Evolutionary conservation across 2,888 invertebrate species (phyloP).

Genomic region (Chrysotoxum bicinctum): DNA sequence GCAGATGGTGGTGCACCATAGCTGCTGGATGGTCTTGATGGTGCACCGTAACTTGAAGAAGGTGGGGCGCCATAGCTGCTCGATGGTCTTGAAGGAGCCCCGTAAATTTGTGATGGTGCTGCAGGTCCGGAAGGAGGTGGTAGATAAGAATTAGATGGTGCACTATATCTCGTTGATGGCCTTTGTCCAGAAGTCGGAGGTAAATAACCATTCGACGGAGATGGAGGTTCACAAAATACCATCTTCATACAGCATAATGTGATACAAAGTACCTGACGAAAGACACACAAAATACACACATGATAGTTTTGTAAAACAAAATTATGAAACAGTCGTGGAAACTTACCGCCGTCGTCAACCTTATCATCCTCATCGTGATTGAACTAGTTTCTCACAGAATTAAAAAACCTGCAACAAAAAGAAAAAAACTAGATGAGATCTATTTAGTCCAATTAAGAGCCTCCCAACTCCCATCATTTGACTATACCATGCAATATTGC

Average conservation of each 20-base stretch:
- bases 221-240: conserved; percentile 79
- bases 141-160: conserved; percentile 84
- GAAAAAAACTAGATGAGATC: conserved; percentile 61
- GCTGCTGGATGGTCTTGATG: conserved; percentile 77
- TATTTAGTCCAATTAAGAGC: conserved; percentile 64
- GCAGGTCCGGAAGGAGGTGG: conserved; percentile 82
- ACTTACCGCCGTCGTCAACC: conserved; percentile 78
- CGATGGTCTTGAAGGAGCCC: conserved; percentile 79
- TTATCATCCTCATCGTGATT: conserved; percentile 75
- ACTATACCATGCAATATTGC: conserved; percentile 32
- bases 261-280: conserved; percentile 75
- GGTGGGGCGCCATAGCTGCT: conserved; percentile 77
- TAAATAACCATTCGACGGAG: conserved; percentile 77
- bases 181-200: conserved; percentile 82
- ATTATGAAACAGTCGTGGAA: conserved; percentile 35
- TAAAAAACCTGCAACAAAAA: conserved; percentile 61
- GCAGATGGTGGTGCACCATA: conserved; percentile 77
- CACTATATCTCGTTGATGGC: conserved; percentile 79
- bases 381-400: conserved; percentile 69
- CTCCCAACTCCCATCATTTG: conserved; percentile 47
- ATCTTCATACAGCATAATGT: conserved; percentile 75
- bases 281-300: conserved; percentile 55
- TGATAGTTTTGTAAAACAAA: conserved; percentile 18
- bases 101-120: conserved; percentile 82
- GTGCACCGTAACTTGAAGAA: conserved; percentile 79